A percentile compares a stretch with the other conserved stretches of the same genome.
phyloP scores from a whole-genome alignment of 2,888 invertebrate genomes.

The Andrena haemorrhoa region DNA sequence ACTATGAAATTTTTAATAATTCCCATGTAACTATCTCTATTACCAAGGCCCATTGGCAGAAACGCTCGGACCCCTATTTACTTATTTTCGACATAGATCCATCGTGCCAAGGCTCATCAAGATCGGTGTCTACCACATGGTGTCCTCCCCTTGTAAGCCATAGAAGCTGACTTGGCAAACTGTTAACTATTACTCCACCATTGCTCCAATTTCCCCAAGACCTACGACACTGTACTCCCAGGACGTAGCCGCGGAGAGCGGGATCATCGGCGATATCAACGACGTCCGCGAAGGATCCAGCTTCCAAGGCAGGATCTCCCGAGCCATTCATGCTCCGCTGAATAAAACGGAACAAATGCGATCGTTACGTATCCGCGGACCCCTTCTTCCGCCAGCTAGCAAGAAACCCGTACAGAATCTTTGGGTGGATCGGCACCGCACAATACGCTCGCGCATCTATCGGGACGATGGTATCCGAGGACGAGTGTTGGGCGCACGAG shows the following conservation, averaged over 20 bases:
- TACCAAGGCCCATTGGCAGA: no score
- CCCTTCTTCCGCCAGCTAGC: constrained; percentile 41
- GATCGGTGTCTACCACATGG: no score
- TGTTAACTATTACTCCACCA: not conserved
- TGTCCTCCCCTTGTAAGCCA: no score
- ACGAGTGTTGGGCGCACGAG: constrained; percentile 50
- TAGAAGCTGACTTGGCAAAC: no score
- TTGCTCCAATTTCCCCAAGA: not conserved
- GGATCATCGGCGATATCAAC: constrained; percentile 24
- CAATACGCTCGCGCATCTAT: constrained; percentile 33
- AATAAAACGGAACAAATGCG: constrained; percentile 50
- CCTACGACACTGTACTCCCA: no score
- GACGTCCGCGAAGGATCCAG: constrained; percentile 22
- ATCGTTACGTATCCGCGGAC: constrained; percentile 44
- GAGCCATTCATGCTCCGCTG: constrained; percentile 49
- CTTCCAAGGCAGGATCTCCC: constrained; percentile 22
- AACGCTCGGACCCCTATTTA: no score
- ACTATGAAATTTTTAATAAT: no score
- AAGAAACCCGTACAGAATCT: constrained; percentile 36
- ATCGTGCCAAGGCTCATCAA: no score
- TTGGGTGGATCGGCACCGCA: constrained; percentile 7
- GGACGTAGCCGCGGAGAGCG: constrained; percentile 1
- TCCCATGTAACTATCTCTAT: no score
- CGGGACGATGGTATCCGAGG: constrained; percentile 7
- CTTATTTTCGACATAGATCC: no score